Conservation (phyloP, 64 coral and sea anemone genomes). For the Montipora efflorescens region DNA sequence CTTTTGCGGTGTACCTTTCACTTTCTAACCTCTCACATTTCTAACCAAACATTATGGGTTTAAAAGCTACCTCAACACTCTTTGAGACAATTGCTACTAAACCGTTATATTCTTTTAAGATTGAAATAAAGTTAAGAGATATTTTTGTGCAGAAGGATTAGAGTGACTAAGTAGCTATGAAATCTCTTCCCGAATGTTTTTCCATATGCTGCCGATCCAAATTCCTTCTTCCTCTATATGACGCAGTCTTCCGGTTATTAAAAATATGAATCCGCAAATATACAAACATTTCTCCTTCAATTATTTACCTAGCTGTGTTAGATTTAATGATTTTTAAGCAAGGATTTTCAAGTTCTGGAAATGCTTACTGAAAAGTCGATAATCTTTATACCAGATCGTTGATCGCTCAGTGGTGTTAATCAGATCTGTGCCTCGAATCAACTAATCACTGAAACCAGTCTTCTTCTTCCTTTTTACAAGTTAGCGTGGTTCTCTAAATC, state of each 20-base stretch:
- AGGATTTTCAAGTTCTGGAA: background rate
- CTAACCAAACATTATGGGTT: background rate
- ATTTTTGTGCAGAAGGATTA: background rate
- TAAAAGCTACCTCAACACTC: background rate
- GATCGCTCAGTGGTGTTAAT: background rate
- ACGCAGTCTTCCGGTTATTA: too few relatives aligned
- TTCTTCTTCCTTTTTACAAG: background rate
- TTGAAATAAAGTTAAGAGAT: background rate
- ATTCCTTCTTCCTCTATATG: too few relatives aligned
- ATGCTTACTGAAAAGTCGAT: background rate
- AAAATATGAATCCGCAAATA: background rate
- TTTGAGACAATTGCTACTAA: too few relatives aligned
- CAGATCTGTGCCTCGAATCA: background rate
- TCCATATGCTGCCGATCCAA: background rate
- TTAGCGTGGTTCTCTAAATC: background rate
- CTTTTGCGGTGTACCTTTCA: background rate
- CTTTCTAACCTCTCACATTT: background rate
- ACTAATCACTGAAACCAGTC: background rate
- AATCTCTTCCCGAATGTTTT: background rate
- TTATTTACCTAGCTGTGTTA: background rate
- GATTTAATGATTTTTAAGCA: background rate
- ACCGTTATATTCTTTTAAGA: background rate
- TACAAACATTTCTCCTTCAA: background rate
- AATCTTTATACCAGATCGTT: background rate
- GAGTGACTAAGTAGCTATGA: background rate